A percentile compares a stretch with the other conserved stretches of the same genome.
These are phyloP conservation scores for Abramis brama DNA, from an alignment of 2,113 vertebrate genomes.

Conservation along the genomic window DNA sequence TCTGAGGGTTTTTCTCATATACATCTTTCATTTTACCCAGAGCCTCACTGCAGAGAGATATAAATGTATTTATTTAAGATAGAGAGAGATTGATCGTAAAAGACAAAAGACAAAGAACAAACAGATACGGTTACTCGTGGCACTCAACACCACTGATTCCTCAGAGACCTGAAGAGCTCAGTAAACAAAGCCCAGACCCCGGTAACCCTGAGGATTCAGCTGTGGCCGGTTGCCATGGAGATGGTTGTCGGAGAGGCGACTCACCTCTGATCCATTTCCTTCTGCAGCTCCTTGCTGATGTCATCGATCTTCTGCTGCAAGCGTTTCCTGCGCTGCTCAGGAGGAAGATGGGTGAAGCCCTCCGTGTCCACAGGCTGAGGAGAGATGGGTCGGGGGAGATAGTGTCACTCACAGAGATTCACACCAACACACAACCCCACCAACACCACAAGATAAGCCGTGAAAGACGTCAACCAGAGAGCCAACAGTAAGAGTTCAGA, in stretches of 20 bases:
- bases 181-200: slow-evolving; percentile 61
- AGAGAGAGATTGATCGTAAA: neutral
- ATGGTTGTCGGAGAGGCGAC: slow-evolving; percentile 58
- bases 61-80: slow-evolving; percentile 3
- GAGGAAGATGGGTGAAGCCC: slow-evolving; percentile 95
- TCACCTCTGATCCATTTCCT: slow-evolving; percentile 97
- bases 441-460: slow-evolving; percentile 3
- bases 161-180: slow-evolving; percentile 54
- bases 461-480: slow-evolving; percentile 46
- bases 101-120: neutral
- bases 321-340: slow-evolving; percentile 95
- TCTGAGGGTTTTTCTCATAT: slow-evolving; percentile 90
- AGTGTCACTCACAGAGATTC: neutral
- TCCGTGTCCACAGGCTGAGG: slow-evolving; percentile 78
- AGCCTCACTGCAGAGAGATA: slow-evolving; percentile 77
- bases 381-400: slow-evolving; percentile 50
- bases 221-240: slow-evolving; percentile 40
- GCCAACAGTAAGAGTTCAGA: slow-evolving; percentile 3
- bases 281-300: slow-evolving; percentile 93
- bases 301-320: slow-evolving; percentile 95
- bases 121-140: slow-evolving; percentile 29
- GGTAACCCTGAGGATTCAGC: slow-evolving; percentile 52
- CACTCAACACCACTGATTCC: slow-evolving; percentile 50
- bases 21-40: slow-evolving; percentile 92
- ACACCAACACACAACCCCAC: slow-evolving; percentile 1